A percentile compares a stretch with the other conserved stretches of the same genome.
These are phyloP conservation scores for Agrotis clavis DNA, from an alignment of 2,888 invertebrate genomes.

Conservation along the genomic window DNA sequence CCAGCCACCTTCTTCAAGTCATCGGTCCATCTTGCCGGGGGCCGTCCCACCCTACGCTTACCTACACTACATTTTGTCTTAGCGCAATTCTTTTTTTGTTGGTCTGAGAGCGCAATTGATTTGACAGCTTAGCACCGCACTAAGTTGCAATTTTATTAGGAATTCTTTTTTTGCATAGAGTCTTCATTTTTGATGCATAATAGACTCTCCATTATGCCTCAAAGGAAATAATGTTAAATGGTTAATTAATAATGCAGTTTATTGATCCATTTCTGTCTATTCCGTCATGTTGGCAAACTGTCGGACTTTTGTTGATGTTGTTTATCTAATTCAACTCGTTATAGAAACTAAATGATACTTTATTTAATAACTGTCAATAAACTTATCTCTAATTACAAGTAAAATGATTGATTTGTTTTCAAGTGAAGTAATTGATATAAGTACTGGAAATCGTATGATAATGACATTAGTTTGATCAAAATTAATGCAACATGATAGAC, in stretches of 20 bases:
- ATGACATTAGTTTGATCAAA: neutral
- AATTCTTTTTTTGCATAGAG: neutral
- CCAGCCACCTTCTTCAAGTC: too few species aligned
- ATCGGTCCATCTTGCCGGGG: too few species aligned
- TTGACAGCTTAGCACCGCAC: too few species aligned
- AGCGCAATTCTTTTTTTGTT: too few species aligned
- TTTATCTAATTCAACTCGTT: slow-evolving; percentile 16
- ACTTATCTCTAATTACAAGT: slow-evolving; percentile 7
- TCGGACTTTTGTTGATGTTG: slow-evolving; percentile 5
- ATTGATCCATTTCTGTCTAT: slow-evolving; percentile 6
- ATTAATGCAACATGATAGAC: neutral
- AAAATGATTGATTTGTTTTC: slow-evolving; percentile 2
- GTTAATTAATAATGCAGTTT: slow-evolving; percentile 11
- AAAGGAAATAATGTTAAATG: slow-evolving; percentile 5
- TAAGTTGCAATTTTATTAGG: too few species aligned
- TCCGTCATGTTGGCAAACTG: neutral
- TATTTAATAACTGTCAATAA: slow-evolving; percentile 13
- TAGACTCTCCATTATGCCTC: neutral
- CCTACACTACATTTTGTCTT: too few species aligned
- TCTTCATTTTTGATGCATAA: neutral
- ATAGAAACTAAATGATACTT: slow-evolving; percentile 5
- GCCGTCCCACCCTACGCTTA: too few species aligned
- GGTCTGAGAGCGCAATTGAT: too few species aligned
- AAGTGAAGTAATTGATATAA: neutral
- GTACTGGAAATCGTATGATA: neutral